Evolutionary conservation across 2,888 invertebrate genomes (phyloP), one percentile per base, ranked within the genome.

Genomic region (Cryptus armator): DNA sequence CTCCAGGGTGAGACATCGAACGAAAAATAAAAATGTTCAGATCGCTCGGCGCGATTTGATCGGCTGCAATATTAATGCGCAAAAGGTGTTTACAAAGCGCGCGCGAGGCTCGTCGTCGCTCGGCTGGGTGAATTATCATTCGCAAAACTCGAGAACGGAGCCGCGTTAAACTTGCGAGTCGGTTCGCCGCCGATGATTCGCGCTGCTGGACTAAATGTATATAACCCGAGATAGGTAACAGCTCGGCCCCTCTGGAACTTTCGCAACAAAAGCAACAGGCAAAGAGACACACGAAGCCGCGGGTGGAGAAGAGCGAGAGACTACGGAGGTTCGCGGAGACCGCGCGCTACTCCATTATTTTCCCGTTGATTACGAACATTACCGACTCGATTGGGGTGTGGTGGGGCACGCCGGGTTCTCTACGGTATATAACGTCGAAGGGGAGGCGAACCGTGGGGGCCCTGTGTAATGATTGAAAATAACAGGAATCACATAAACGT

Each of bases 401-500:
- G 83, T 72, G 86, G 83, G 72, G 79, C 66, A 77, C 66, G 32
- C 48, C 37, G 77, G 62, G 62, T 43, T 62, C 72, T 75, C 62
- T 9, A 37, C 70, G 44, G 68, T 24, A 71, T 19, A 82, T 77
- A 83, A 84, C 84, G 75, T 70, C 83, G 48, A 82, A 72, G 46
- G 83, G 48, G 76, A 80, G 85, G 86, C 79, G 82, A 78, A 77
- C 87, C 86, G 87, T 85, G 86, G 88, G 72, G 89, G 88, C 78
- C 62, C 14, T 14, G 44, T 37, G 83, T 91, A 92, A 92, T 92
- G 91, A 92, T 92, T 90, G 92, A 91, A 92, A 92, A 92, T 92
- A 92, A 92, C 92, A 92, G 92, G 92, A 92, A 92, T 92, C 92
- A 89, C 83, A 90, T 91, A 92, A 92, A 92, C 91, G 92, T 92